phyloP scores from a whole-genome alignment of 1,140 invertebrate species.

The Cephus cinctus region DNA sequence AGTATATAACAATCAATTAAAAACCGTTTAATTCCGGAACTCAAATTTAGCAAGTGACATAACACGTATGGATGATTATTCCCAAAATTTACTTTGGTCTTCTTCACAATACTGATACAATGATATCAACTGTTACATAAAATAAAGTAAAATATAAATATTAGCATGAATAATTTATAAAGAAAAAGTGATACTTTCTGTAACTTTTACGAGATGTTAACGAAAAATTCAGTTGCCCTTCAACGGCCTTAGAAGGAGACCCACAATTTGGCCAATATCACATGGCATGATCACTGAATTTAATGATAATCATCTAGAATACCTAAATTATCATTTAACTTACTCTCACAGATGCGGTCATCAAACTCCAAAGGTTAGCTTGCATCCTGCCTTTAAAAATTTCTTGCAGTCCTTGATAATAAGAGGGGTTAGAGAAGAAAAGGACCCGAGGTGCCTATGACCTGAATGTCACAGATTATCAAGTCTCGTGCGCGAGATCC shows the following conservation, averaged over 20 bases:
- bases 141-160: too few relatives aligned
- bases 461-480: slow-evolving; percentile 20
- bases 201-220: too few relatives aligned
- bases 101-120: too few relatives aligned
- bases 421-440: slow-evolving; percentile 10
- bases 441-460: slow-evolving; percentile 1
- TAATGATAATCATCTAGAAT: not conserved
- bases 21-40: not conserved
- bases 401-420: not conserved
- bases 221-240: too few relatives aligned
- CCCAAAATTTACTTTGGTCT: not conserved
- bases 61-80: slow-evolving; percentile 1
- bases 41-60: not conserved
- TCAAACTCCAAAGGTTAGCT: slow-evolving; percentile 46
- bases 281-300: not conserved
- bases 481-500: slow-evolving; percentile 15
- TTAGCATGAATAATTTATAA: too few relatives aligned
- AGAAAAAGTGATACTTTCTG: too few relatives aligned
- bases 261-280: slow-evolving; percentile 7
- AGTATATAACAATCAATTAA: not conserved
- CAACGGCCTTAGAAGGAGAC: slow-evolving; percentile 27
- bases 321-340: slow-evolving; percentile 20
- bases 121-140: too few relatives aligned
- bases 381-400: slow-evolving; percentile 41
- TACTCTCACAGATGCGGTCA: slow-evolving; percentile 49